These are phyloP conservation scores for Plotosus lineatus DNA, from an alignment of 2,113 vertebrate genomes.

Conservation along the genomic window DNA sequence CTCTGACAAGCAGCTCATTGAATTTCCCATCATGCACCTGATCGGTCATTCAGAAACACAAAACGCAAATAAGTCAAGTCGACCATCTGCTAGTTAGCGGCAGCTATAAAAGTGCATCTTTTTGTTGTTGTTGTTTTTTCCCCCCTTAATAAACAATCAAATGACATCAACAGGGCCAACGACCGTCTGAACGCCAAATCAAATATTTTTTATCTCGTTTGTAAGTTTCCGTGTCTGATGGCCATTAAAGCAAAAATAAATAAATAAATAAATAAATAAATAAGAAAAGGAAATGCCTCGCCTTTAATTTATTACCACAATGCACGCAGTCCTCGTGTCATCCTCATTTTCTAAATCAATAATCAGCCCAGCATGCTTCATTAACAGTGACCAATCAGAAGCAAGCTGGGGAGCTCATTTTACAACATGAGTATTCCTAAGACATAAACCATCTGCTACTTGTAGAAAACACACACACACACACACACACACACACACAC, in stretches of 20 bases:
- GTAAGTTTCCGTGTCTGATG: slow-evolving; percentile 87
- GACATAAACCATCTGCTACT: slow-evolving; percentile 99
- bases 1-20: slow-evolving; percentile 99
- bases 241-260: slow-evolving; percentile 79
- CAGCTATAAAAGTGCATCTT: slow-evolving; percentile 96
- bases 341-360: slow-evolving; percentile 99
- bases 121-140: slow-evolving; percentile 69
- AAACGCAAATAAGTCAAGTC: slow-evolving; percentile 99
- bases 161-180: slow-evolving; percentile 92
- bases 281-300: slow-evolving; percentile 62
- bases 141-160: slow-evolving; percentile 95
- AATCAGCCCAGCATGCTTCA: slow-evolving; percentile 99
- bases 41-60: slow-evolving; percentile 99
- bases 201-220: slow-evolving; percentile 97
- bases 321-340: slow-evolving; percentile 97
- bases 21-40: slow-evolving; percentile 99
- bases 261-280: no score
- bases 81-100: slow-evolving; percentile 99
- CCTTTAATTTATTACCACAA: slow-evolving; percentile 99
- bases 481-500: slow-evolving; percentile 64
- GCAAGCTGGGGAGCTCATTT: slow-evolving; percentile 99
- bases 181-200: slow-evolving; percentile 96
- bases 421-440: slow-evolving; percentile 99
- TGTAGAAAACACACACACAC: slow-evolving; percentile 83
- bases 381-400: slow-evolving; percentile 99